phyloP scores from a whole-genome alignment of 2,888 invertebrate genomes.

The Ferdinandea cuprea region DNA sequence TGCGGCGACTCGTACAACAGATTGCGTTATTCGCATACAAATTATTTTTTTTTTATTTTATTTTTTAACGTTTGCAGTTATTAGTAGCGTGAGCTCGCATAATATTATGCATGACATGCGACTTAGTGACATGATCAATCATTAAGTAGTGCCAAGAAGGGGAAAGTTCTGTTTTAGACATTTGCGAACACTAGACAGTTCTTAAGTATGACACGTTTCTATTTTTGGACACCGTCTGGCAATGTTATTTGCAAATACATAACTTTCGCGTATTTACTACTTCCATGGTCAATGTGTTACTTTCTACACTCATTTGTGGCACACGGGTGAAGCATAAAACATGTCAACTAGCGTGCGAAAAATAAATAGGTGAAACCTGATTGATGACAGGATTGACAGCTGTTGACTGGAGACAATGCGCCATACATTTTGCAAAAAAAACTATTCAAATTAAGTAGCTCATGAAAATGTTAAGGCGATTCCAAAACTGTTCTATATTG shows the following conservation, averaged over 20 bases:
- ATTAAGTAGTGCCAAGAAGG: conserved; percentile 10
- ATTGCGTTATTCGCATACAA: conserved; percentile 53
- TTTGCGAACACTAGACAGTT: background rate
- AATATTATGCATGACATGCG: conserved; percentile 20
- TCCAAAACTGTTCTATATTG: too few relatives aligned
- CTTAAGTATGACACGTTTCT: background rate
- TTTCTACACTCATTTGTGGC: conserved; percentile 39
- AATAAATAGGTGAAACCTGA: conserved; percentile 22
- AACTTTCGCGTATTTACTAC: conserved; percentile 36
- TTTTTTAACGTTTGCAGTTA: background rate
- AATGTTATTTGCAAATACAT: background rate
- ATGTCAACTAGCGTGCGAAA: conserved; percentile 30
- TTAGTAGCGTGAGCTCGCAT: conserved; percentile 1
- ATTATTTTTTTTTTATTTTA: conserved; percentile 14
- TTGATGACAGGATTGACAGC: conserved; percentile 13
- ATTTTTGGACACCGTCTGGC: background rate
- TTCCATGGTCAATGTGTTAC: conserved; percentile 53
- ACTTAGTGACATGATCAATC: conserved; percentile 18
- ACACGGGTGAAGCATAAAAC: conserved; percentile 14
- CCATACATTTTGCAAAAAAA: too few relatives aligned
- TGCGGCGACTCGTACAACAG: conserved; percentile 10
- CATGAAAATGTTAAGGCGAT: too few relatives aligned
- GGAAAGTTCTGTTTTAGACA: conserved; percentile 16
- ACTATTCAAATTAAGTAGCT: too few relatives aligned
- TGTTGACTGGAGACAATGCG: conserved; percentile 6